Base-by-base conservation (phyloP, 2,888 invertebrate species). In the Neoaliturus tenellus region DNA sequence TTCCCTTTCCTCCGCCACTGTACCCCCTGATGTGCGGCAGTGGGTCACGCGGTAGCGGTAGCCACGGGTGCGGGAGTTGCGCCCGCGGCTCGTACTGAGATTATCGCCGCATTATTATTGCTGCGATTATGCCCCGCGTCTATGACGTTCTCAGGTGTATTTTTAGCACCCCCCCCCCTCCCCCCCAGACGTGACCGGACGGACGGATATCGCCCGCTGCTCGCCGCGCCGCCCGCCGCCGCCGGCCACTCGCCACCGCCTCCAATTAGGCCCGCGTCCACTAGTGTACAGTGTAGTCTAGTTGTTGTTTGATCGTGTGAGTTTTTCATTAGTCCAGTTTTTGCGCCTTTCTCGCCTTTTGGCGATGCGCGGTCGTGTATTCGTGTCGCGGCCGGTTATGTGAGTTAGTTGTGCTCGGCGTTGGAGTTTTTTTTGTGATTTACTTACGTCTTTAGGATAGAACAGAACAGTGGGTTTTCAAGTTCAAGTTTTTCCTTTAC, bases 131-230 rank as follows among this genome's bases (percentile, higher is more conserved):
- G 62, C 17, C 55, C 55, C 5, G 5, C 20, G 62, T 6, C 62
- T 17, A 5, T 71, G 71, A 71, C 71, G 71, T 39, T 28, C 23
- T 14, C 71, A 71, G 71, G 71, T 71, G 71, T 71, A 71, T 71
- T 71, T 71, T 71, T 71, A 39, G 67, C 6, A 20, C 67, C n/a
- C 55, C 55, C 17, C 12, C 44, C 44, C 44, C 44, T 17, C 44
- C 44, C 44, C 44, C 12, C 20, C 5, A 5, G 23, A 3, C 55
- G 23, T 23, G 23, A 3, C 55, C 55, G 23, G 48, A 48, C 48
- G 14, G 48, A 14, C 48, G 17, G 48, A 48, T 48, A 25, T 12
- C 62, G 62, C 14, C 17, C 62, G 17, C 25, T 62, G 31, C 62
- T 55, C 12, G 25, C 14, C 51, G 8, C n/a, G 10, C 12, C 51